Evolutionary conservation across 2,113 vertebrate species (phyloP).

Genomic region (Podarcis muralis): DNA sequence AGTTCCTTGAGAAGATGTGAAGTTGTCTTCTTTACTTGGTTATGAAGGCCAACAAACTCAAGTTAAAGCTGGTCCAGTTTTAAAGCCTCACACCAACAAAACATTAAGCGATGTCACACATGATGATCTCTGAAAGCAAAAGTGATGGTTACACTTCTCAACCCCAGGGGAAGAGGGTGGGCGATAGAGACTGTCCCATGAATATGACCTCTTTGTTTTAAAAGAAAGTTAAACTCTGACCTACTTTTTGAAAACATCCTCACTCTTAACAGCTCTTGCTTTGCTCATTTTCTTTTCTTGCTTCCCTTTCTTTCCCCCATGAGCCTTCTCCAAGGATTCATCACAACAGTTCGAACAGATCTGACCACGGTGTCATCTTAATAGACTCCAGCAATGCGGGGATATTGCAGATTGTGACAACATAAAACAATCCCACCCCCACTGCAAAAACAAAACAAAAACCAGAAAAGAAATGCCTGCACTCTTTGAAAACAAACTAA

Average conservation of each 20-base stretch:
- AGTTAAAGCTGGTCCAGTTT: neutral
- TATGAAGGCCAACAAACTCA: neutral
- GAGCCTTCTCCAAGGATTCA: slow-evolving; percentile 30
- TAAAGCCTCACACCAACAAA: neutral
- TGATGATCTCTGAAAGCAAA: no score
- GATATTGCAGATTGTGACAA: neutral
- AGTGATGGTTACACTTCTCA: neutral
- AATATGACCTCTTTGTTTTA: neutral
- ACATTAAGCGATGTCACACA: neutral
- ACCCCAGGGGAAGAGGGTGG: neutral
- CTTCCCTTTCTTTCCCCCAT: neutral
- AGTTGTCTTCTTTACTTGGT: neutral
- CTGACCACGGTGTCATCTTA: slow-evolving; percentile 9
- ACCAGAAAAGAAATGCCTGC: neutral
- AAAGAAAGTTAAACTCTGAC: neutral
- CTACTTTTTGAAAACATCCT: neutral
- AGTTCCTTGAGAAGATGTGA: neutral
- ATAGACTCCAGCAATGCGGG: neutral
- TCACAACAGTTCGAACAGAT: slow-evolving; percentile 5
- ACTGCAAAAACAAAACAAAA: neutral
- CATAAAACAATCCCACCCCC: neutral
- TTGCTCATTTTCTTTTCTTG: neutral
- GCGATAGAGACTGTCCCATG: neutral
- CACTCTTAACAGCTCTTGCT: neutral
- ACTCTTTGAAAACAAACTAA: neutral